Base-by-base conservation (phyloP, 2,888 invertebrate species). In the Drosophila borborema region DNA sequence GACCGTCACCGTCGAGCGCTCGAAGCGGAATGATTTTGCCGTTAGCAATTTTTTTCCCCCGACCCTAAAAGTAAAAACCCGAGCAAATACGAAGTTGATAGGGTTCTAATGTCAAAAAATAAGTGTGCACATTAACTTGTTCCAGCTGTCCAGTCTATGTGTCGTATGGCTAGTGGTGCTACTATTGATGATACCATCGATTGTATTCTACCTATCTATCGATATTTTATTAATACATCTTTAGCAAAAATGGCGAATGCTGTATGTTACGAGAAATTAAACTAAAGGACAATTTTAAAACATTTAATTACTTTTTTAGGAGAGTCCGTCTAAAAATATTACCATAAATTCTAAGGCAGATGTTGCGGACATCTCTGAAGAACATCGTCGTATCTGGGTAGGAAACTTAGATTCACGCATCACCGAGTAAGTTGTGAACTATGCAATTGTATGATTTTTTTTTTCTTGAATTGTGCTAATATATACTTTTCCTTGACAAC, bases 351-450 rank as follows among this genome's bases (percentile, higher is more conserved):
- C n/a, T 8, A 41, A 41, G 4, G n/a, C 28, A 3, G 59, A 51
- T 20, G 54, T 31, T 34, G 72, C 8, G 38, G 54, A 31, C 7
- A 69, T 77, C n/a, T 64, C 82, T 9, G 93, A 93, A 16, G 93
- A 93, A 28, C 87, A 86, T 9, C 76, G 93, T 20, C 90, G 93
- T 9, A 91, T 98, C 54, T 98, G 98, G 98, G 96, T 99, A 77
- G 98, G 98, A 61, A 98, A 98, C 93, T 94, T 98, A 75, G 98
- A 98, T 93, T 94, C 96, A 10, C 94, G 97, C 92, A 95, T 98
- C 93, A 97, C 97, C 95, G 98, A 99, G 98, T 98, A 97, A 97
- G 98, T 95, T 93, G 74, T 38, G 43, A 41, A 56, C 60, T 62
- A 45, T 61, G 53, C 28, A 49, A 60, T 62, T 31, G 4, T 28